Evolutionary conservation across 2,797 vertebrate species (phyloP), one percentile per base, ranked within the genome.

Genomic region (Cossypha caffra): DNA sequence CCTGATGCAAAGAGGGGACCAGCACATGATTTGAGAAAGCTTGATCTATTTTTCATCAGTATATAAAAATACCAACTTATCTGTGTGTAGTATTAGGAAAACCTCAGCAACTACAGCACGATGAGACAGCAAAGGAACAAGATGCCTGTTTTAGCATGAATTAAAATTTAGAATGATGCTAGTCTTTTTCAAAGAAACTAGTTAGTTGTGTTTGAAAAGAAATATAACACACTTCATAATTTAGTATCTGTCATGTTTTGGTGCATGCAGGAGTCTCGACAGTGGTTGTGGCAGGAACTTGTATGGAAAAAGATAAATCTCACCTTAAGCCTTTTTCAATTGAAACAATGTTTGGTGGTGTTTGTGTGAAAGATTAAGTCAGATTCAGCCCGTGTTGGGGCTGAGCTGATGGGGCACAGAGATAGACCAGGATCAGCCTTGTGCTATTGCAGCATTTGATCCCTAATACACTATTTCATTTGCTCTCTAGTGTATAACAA

Each of bases 291-390:
- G 29, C 40, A 67, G 77, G 45, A 84, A 59, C 42, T 78, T 78
- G 23, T 42, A 9, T 25, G 20, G 62, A 45, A 61, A 61, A 81
- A 91, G 47, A 19, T n/a, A 86, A 79, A 82, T 92, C 74, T 95
- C 59, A 73, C 71, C 66, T 76, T 96, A 93, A 92, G 67, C 74
- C 85, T 81, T 84, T 95, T 90, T 84, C 76, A 58, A 57, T 79
- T 90, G 86, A 85, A 96, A 86, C 76, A 40, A n/a, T 29, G 19
- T 77, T 82, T 80, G 62, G 62, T 47, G 33, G 73, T 47, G 33
- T 51, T 94, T 59, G 37, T 79, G 62, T 3, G 6, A 38, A 86
- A 93, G 86, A 82, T 94, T 66, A 86, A 66, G 47, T 81, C 66
- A 66, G 47, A 63, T 91, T 88, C 58, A 69, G 18, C 24, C 26